A percentile compares a stretch with the other conserved stretches of the same genome.
Conservation (phyloP, 1,140 invertebrate genomes). For the Drosophila lacteicornis region DNA sequence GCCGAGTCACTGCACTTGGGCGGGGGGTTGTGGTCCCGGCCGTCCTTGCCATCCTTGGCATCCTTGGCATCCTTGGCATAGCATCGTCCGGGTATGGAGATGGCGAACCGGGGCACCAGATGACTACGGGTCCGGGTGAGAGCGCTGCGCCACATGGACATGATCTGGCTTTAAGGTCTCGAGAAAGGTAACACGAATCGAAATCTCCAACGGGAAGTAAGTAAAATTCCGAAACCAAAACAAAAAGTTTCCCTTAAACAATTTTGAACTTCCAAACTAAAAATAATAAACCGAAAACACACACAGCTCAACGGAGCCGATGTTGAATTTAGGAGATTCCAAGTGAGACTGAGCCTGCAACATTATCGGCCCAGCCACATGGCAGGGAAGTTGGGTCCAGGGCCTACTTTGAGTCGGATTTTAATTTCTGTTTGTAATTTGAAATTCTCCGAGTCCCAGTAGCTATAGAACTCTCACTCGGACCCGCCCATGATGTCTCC, state of each 20-base stretch:
- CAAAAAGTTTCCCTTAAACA: neutral
- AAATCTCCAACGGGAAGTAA: neutral
- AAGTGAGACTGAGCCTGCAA: neutral
- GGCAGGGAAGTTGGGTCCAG: neutral
- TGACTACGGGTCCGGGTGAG: neutral
- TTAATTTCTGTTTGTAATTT: neutral
- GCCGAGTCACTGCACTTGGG: neutral
- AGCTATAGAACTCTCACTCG: neutral
- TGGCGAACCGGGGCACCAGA: neutral
- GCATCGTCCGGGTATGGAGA: neutral
- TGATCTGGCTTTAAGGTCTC: neutral
- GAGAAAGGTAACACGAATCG: too few relatives aligned
- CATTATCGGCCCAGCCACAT: neutral
- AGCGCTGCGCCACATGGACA: constrained; percentile 19
- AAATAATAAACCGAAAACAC: constrained; percentile 19
- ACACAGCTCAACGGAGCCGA: constrained; percentile 20
- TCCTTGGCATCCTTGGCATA: constrained; percentile 2
- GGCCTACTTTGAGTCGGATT: constrained; percentile 5
- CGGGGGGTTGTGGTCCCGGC: constrained; percentile 18
- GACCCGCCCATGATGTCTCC: too few relatives aligned
- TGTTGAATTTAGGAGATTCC: constrained; percentile 12
- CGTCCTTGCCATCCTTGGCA: neutral
- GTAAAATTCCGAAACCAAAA: constrained; percentile 18
- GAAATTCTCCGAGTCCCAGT: neutral
- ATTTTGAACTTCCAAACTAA: constrained; percentile 2